Percentiles rank a stretch among this genome's conserved stretches.
Evolutionary conservation across 2,113 vertebrate genomes (phyloP).

Genomic region (Sardina pilchardus): DNA sequence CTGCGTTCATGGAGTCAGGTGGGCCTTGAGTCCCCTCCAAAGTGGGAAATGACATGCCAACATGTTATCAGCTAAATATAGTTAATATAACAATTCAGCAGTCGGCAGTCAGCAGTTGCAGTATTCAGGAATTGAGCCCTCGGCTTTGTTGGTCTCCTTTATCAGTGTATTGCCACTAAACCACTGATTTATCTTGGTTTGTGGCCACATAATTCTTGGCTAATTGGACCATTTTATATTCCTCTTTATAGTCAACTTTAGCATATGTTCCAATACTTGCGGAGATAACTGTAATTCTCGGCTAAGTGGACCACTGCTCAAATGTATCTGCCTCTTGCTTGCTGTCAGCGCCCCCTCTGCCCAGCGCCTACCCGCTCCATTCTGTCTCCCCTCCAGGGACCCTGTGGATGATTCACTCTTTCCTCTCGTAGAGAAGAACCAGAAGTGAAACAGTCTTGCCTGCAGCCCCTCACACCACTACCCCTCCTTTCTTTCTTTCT

Average conservation of each 20-base stretch:
- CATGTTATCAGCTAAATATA: too few species aligned
- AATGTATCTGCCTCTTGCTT: background rate
- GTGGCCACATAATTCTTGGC: background rate
- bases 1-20: too few species aligned
- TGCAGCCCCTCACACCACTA: constrained; percentile 6
- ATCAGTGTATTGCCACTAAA: background rate
- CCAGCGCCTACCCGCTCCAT: background rate
- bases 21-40: too few species aligned
- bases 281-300: too few species aligned
- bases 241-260: too few species aligned
- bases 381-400: constrained; percentile 41
- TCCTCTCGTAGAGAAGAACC: constrained; percentile 52
- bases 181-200: background rate
- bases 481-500: constrained; percentile 8
- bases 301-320: background rate
- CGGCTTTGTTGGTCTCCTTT: background rate
- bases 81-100: too few species aligned
- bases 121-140: background rate
- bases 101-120: too few species aligned
- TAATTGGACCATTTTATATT: too few species aligned
- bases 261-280: too few species aligned
- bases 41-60: too few species aligned
- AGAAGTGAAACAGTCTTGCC: constrained; percentile 68
- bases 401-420: constrained; percentile 58
- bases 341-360: background rate